These are phyloP conservation scores for Nomia melanderi DNA, from an alignment of 1,140 invertebrate species.

Conservation along the genomic window DNA sequence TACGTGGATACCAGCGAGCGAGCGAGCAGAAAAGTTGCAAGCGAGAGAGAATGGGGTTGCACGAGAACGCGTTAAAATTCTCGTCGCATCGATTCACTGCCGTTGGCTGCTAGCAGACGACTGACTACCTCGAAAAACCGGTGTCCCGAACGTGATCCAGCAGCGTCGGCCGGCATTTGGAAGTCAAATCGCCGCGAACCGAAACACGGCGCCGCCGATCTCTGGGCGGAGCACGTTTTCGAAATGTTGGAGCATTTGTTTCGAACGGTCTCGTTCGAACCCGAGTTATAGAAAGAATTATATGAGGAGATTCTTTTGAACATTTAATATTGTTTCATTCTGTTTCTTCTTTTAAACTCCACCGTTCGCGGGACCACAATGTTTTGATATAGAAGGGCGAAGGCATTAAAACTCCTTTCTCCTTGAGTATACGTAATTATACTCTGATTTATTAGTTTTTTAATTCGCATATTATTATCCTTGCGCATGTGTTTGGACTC, in stretches of 20 bases:
- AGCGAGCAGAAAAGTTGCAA: background rate
- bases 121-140: conserved; percentile 41
- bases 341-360: too few species aligned
- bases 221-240: conserved; percentile 1
- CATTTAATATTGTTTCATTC: too few species aligned
- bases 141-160: conserved; percentile 34
- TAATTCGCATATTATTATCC: background rate
- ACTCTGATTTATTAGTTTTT: background rate
- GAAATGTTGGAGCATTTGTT: conserved; percentile 25
- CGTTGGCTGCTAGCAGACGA: conserved; percentile 23
- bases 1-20: background rate
- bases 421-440: background rate
- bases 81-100: conserved; percentile 34
- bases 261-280: background rate
- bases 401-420: too few species aligned
- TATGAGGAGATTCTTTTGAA: too few species aligned
- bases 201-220: conserved; percentile 5
- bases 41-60: background rate
- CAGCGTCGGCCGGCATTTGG: conserved; percentile 12
- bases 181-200: conserved; percentile 25
- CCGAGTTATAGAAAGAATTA: background rate
- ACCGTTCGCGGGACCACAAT: too few species aligned
- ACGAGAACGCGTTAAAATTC: conserved; percentile 33
- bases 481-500: background rate
- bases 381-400: too few species aligned